These are phyloP conservation scores for Lycorma delicatula DNA, from an alignment of 1,140 invertebrate genomes.

Conservation along the genomic window DNA sequence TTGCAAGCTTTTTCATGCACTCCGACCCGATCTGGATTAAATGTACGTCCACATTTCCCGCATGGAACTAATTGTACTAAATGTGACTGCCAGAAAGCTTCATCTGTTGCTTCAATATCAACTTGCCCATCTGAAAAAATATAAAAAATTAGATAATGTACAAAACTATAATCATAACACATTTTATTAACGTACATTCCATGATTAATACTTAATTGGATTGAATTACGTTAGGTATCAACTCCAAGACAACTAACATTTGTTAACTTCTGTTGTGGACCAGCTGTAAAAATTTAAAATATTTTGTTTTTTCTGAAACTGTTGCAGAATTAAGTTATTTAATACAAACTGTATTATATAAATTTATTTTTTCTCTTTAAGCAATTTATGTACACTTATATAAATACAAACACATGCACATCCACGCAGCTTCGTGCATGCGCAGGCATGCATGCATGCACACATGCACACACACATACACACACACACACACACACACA, in stretches of 20 bases:
- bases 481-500: no score
- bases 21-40: slow-evolving; percentile 54
- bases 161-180: background rate
- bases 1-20: slow-evolving; percentile 57
- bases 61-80: slow-evolving; percentile 52
- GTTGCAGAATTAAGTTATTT: background rate
- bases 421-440: no score
- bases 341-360: background rate
- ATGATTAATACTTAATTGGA: background rate
- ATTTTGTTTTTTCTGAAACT: no score
- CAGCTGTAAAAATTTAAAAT: no score
- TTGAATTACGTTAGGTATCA: background rate
- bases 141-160: slow-evolving; percentile 9
- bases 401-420: no score
- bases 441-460: no score
- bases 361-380: no score
- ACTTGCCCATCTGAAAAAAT: slow-evolving; percentile 38
- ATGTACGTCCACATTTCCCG: slow-evolving; percentile 55
- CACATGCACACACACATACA: no score
- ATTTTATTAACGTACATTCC: background rate
- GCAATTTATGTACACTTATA: no score
- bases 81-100: slow-evolving; percentile 49
- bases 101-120: slow-evolving; percentile 43
- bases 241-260: no score
- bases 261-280: no score